Percentiles rank a stretch among this genome's conserved stretches.
phyloP scores from a whole-genome alignment of 2,797 vertebrate species.

The Pipistrellus kuhlii region DNA sequence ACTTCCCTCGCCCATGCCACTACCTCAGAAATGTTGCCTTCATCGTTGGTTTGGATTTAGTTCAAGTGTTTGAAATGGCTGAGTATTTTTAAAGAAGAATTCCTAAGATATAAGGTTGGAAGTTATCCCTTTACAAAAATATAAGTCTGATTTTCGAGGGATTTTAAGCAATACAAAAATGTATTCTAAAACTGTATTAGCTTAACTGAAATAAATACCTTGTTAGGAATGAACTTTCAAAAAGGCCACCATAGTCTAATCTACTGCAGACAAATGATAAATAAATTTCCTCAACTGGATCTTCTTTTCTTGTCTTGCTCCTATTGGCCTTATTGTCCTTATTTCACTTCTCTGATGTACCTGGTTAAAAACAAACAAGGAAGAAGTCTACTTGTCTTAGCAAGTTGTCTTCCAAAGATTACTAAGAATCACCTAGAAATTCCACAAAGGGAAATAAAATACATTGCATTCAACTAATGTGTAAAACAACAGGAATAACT shows the following conservation, averaged over 20 bases:
- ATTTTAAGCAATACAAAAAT: not conserved
- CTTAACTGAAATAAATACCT: slow-evolving; percentile 9
- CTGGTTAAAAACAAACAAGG: not conserved
- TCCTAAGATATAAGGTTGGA: not conserved
- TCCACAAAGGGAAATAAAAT: not conserved
- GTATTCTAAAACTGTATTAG: slow-evolving; percentile 9
- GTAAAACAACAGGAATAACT: not conserved
- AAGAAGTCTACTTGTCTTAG: not conserved
- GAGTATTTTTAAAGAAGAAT: slow-evolving; percentile 24
- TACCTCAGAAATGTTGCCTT: not conserved
- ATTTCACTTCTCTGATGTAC: not conserved
- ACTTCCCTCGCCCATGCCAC: not conserved
- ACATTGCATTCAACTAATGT: not conserved
- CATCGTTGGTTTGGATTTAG: not conserved
- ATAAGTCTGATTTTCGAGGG: not conserved
- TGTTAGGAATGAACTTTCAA: slow-evolving; percentile 11
- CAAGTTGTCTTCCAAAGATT: not conserved
- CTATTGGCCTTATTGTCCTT: not conserved
- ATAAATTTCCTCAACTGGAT: not conserved
- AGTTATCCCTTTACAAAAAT: not conserved
- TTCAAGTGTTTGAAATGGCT: not conserved
- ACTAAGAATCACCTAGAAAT: not conserved
- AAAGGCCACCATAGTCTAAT: not conserved
- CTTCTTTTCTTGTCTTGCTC: not conserved
- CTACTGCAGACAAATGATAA: not conserved